Base-by-base conservation (phyloP, 2,113 vertebrate genomes). In the Hepsetus odoe region DNA sequence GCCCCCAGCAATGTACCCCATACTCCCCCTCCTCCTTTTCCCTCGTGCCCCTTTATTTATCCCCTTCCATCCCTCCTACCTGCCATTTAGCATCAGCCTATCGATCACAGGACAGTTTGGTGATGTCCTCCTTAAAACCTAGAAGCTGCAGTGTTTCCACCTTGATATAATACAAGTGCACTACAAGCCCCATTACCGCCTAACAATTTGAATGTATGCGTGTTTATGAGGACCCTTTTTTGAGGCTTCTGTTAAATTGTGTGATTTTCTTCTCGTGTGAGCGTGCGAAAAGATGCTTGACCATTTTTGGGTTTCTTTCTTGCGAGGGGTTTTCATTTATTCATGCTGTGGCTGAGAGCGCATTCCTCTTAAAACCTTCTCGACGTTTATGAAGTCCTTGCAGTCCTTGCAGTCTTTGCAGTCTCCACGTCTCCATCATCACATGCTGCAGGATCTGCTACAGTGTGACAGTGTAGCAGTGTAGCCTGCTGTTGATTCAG, bases 31-130 rank as follows among this genome's bases (percentile, higher is more conserved):
- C 35, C 32, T 65, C 32, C 61, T n/a, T 53, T 66, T 38, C 46
- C 20, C 28, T 55, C 7, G 5, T 42, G 74, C 71, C 69, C 61
- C 40, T 80, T 72, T 67, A 80, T 65, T 30, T 44, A 38, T 53
- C 55, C 40, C 61, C 14, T 24, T 59, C 70, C 56, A 78, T 49
- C 62, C 46, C 66, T 77, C 74, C 64, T 67, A 74, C 67, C 55
- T 71, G 42, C 61, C 76, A 46, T 4, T 30, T 24, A 42, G 35
- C 12, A 11, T 35, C 40, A 42, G 49, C 40, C 32, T 18, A 46
- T 53, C 53, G n/a, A n/a, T 49, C n/a, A 20, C 32, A 51, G 7
- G 42, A 51, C 61, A 46, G 28, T 44, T 51, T 33, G 20, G 18
- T 13, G 26, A 22, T 44, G 38, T 62, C 53, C 26, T 61, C 30